A percentile compares a stretch with the other conserved stretches of the same genome.
Evolutionary conservation across 2,888 invertebrate genomes (phyloP).

Genomic region (Erynnis tages): DNA sequence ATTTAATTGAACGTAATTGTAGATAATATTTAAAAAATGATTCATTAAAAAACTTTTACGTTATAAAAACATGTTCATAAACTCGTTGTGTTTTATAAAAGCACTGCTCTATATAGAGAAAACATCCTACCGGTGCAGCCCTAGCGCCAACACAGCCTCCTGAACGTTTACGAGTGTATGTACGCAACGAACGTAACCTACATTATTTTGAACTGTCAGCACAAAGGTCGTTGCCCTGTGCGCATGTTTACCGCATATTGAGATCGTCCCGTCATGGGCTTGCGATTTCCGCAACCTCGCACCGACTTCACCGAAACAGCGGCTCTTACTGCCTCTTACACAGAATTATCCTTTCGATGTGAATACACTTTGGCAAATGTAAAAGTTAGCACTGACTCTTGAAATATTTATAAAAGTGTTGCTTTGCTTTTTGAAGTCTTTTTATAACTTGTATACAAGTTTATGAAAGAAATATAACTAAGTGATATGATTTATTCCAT

Average conservation of each 20-base stretch:
- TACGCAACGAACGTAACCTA: conserved; percentile 79
- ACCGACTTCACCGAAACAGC: conserved; percentile 8
- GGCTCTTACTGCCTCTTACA: neutral
- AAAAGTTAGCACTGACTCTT: neutral
- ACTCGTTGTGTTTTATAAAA: no score
- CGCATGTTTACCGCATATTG: conserved; percentile 64
- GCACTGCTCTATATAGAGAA: neutral
- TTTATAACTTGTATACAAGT: no score
- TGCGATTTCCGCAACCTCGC: conserved; percentile 50
- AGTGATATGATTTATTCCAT: no score
- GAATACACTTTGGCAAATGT: neutral
- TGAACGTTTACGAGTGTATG: conserved; percentile 78
- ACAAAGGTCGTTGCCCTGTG: conserved; percentile 74
- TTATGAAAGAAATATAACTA: no score
- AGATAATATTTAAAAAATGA: no score
- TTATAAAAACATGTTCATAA: neutral
- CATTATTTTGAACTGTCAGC: conserved; percentile 81
- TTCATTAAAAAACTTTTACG: no score
- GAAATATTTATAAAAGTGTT: no score
- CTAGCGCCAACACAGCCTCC: conserved; percentile 41
- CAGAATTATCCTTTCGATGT: conserved; percentile 12
- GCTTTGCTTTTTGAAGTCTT: no score
- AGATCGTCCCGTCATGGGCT: conserved; percentile 62
- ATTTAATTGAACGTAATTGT: no score
- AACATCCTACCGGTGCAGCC: conserved; percentile 29